Base-by-base conservation (phyloP, 2,113 vertebrate genomes). In the Microtus oregoni region DNA sequence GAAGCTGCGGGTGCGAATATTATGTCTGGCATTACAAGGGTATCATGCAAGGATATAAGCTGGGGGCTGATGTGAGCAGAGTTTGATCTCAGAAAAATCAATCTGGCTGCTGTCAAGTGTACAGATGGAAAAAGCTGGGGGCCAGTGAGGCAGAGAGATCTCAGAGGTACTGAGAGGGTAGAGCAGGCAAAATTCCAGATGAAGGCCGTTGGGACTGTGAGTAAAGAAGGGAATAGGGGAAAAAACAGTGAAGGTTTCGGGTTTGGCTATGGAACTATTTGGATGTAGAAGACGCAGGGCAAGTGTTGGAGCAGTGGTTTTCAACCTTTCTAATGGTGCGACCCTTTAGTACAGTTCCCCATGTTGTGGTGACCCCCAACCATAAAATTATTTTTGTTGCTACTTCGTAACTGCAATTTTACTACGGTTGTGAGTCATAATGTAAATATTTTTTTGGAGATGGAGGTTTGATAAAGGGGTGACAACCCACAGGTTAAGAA, bases 1-100 rank as follows among this genome's bases (percentile, higher is more conserved):
- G 38, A 68, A 68, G 72, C 4, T 6, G 1, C 0, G 0, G 0
- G 3, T 26, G 8, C 3, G 28, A 73, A 26, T 13, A 20, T 65
- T 12, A 22, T 1, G 2, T 22, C 17, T 1, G 20, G 41, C 20
- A 4, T 47, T 47, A 8, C 83, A 0, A 8, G 19, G 1, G 35
- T 0, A 0, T 58, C 35, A 5, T 9, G 19, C 30, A 79, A 58
- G 26, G 41, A 35, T 4, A 5, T 9, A 3, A 19, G 32, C 8
- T 52, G 15, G 14, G 61, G 7, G 7, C 58, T 2, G 35, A 3
- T 9, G 26, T 32, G 38, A 28, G 9, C 30, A 10, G 7, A 38
- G 44, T 72, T 38, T 65, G 81, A 41, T 19, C 70, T 75, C 61
- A 38, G 86, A 81, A 58, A 79, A 92, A 15, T 58, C 63, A 61